A percentile compares a stretch with the other conserved stretches of the same genome.
phyloP scores from a whole-genome alignment of 2,888 invertebrate genomes.

The Cataglyphis rosenhaueri region DNA sequence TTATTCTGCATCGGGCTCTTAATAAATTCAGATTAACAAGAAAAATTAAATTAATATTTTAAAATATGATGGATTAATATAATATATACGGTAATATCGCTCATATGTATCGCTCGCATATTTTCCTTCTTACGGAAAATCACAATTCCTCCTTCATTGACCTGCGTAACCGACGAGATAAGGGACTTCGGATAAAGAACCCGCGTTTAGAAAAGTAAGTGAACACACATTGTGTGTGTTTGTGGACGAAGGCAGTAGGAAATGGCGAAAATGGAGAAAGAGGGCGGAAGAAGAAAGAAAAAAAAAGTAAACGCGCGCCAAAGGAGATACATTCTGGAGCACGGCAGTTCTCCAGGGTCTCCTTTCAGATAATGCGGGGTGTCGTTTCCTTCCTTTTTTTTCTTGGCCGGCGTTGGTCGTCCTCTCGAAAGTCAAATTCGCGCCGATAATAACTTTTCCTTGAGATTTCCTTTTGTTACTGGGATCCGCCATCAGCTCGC shows the following conservation, averaged over 20 bases:
- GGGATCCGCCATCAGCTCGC: not conserved
- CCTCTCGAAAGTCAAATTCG: slow-evolving; percentile 71
- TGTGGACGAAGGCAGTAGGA: slow-evolving; percentile 46
- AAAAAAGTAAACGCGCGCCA: slow-evolving; percentile 30
- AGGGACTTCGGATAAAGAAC: slow-evolving; percentile 71
- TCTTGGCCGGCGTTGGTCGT: slow-evolving; percentile 20
- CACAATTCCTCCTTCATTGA: slow-evolving; percentile 65
- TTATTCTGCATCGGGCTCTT: not conserved
- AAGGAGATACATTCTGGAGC: slow-evolving; percentile 36
- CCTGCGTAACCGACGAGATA: slow-evolving; percentile 64
- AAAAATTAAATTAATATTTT: not conserved
- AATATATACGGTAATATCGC: not conserved
- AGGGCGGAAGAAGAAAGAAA: slow-evolving; percentile 18
- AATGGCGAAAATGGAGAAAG: slow-evolving; percentile 50
- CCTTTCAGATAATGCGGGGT: slow-evolving; percentile 68
- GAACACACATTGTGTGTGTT: slow-evolving; percentile 48
- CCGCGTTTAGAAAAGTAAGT: slow-evolving; percentile 68
- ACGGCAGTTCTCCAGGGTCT: slow-evolving; percentile 63
- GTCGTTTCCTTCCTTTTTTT: slow-evolving; percentile 35
- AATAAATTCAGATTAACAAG: not conserved
- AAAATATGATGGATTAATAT: slow-evolving; percentile 6
- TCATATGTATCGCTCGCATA: not conserved
- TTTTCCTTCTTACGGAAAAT: slow-evolving; percentile 28
- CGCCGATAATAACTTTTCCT: slow-evolving; percentile 70
- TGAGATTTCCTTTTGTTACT: slow-evolving; percentile 34